Conservation (phyloP, 1,140 invertebrate species). For the Cherax quadricarinatus region DNA sequence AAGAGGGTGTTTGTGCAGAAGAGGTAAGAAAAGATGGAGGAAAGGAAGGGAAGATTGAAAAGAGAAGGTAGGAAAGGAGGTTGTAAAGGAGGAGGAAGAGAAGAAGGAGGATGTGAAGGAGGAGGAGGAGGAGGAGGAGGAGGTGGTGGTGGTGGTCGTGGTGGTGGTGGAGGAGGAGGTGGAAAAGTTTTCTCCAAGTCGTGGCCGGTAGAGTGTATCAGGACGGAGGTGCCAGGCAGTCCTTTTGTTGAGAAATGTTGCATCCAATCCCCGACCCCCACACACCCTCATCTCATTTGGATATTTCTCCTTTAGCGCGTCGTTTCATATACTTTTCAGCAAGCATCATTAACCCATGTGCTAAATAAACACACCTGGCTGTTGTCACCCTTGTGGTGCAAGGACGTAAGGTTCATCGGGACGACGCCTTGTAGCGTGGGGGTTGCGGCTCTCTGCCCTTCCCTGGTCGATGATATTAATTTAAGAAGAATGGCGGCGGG, state of each 20-base stretch:
- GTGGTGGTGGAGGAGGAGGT: neutral
- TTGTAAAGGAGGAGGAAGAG: neutral
- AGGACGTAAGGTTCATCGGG: slow-evolving; percentile 4
- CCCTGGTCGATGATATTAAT: slow-evolving; percentile 71
- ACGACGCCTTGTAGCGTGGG: neutral
- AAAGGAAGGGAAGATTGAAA: too few species aligned
- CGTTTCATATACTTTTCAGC: slow-evolving; percentile 71
- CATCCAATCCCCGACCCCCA: slow-evolving; percentile 60
- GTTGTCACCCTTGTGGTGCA: slow-evolving; percentile 48
- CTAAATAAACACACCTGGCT: slow-evolving; percentile 55
- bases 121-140: neutral
- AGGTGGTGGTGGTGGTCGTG: neutral
- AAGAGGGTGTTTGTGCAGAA: neutral
- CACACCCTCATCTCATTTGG: slow-evolving; percentile 69
- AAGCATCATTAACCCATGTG: slow-evolving; percentile 67
- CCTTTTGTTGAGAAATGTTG: slow-evolving; percentile 70
- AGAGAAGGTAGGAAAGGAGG: too few species aligned
- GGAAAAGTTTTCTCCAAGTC: slow-evolving; percentile 29
- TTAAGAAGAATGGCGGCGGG: slow-evolving; percentile 70
- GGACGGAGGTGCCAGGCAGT: slow-evolving; percentile 53
- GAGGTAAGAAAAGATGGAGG: too few species aligned
- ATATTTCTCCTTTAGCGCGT: slow-evolving; percentile 71
- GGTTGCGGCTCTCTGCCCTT: slow-evolving; percentile 41
- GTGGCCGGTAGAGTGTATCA: slow-evolving; percentile 33
- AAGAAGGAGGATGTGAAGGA: neutral